Conservation (phyloP, 2,797 vertebrate genomes). For the Bovichtus diacanthus region DNA sequence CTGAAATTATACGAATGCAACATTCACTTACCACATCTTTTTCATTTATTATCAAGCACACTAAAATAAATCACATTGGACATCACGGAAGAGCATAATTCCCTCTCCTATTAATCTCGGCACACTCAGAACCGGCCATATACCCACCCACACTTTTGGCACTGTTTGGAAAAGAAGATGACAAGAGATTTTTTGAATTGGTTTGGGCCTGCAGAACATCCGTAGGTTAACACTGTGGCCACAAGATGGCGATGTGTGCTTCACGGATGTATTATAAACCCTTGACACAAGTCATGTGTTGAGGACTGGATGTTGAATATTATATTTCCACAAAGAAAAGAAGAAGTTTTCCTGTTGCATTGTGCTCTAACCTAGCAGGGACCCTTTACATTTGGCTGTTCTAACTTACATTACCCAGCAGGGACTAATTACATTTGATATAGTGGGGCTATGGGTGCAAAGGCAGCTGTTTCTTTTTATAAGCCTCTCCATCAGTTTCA, state of each 20-base stretch:
- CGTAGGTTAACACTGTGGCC: slow-evolving; percentile 38
- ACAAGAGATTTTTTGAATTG: not conserved
- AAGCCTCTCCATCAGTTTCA: slow-evolving; percentile 39
- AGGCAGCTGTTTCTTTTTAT: slow-evolving; percentile 49
- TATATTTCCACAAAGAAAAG: slow-evolving; percentile 9
- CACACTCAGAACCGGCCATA: not conserved
- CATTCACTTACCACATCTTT: not conserved
- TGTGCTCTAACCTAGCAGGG: not conserved
- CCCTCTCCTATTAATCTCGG: slow-evolving; percentile 11
- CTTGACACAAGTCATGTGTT: not conserved
- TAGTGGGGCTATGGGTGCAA: slow-evolving; percentile 6
- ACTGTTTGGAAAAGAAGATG: slow-evolving; percentile 13
- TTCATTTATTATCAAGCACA: not conserved
- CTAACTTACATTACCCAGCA: slow-evolving; percentile 6
- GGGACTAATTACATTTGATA: slow-evolving; percentile 34
- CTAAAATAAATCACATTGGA: not conserved
- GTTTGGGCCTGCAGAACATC: not conserved
- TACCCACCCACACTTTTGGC: slow-evolving; percentile 14
- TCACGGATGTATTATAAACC: not conserved
- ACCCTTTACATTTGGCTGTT: slow-evolving; percentile 8
- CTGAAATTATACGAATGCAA: not conserved
- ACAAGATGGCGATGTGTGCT: slow-evolving; percentile 63
- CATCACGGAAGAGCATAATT: not conserved
- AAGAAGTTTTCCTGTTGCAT: not conserved
- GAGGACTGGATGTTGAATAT: slow-evolving; percentile 6